phyloP scores from a whole-genome alignment of 2,888 invertebrate species.

The Zhuqinia jingwanae region DNA sequence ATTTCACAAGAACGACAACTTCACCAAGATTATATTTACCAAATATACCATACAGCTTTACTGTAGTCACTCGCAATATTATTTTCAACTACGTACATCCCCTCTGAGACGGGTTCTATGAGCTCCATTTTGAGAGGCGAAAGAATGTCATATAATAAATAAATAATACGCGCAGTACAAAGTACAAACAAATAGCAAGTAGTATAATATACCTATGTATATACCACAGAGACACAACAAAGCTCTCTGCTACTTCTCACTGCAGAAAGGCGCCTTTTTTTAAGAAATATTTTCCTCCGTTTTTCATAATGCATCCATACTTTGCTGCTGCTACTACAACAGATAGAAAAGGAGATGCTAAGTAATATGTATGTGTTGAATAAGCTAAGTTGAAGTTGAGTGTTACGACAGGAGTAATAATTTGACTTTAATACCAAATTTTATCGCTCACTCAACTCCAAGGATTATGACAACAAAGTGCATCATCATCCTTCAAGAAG shows the following conservation, averaged over 20 bases:
- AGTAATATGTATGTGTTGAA: neutral
- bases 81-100: constrained; percentile 35
- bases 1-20: too few relatives aligned
- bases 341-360: neutral
- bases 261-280: too few relatives aligned
- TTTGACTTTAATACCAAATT: constrained; percentile 60
- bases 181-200: constrained; percentile 7
- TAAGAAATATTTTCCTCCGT: too few relatives aligned
- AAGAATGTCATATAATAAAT: constrained; percentile 38
- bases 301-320: too few relatives aligned
- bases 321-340: too few relatives aligned
- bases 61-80: constrained; percentile 12
- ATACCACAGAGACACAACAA: too few relatives aligned
- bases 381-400: constrained; percentile 32
- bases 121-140: constrained; percentile 30
- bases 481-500: constrained; percentile 63
- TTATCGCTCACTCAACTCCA: constrained; percentile 64
- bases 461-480: constrained; percentile 66
- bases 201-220: too few relatives aligned
- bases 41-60: neutral
- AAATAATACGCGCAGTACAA: neutral
- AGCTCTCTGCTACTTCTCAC: too few relatives aligned
- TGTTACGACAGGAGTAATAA: constrained; percentile 61
- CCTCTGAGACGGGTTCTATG: constrained; percentile 24
- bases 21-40: too few relatives aligned